These are phyloP conservation scores for Aurelia aurita complex sp. Pacific DNA, from an alignment of 30 jellyfish, hydroid and myxozoan genomes.

Conservation along the genomic window DNA sequence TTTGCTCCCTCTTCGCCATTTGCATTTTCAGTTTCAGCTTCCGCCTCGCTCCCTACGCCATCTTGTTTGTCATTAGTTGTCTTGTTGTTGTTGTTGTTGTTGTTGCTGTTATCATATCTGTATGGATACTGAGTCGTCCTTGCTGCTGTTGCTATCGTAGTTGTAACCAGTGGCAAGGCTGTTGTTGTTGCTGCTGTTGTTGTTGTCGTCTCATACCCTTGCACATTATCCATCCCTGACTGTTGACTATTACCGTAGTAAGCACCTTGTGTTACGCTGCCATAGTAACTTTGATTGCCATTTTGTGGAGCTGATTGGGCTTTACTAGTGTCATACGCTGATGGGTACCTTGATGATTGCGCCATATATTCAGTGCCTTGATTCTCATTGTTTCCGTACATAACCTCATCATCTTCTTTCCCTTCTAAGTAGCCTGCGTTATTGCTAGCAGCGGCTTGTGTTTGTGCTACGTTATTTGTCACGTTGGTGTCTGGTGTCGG, in stretches of 20 bases:
- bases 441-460: not conserved
- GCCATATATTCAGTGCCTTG: no score
- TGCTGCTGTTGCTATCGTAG: constrained; percentile 19
- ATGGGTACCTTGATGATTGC: no score
- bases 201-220: not conserved
- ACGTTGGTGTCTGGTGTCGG: no score
- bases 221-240: no score
- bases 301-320: no score
- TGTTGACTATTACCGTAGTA: no score
- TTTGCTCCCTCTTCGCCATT: not conserved
- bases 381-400: no score
- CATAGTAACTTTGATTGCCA: no score
- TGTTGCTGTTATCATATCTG: not conserved
- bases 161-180: not conserved
- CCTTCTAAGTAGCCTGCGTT: not conserved
- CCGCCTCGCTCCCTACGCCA: not conserved
- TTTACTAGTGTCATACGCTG: no score
- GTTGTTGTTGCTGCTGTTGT: constrained; percentile 30
- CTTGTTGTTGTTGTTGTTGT: not conserved
- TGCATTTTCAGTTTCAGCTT: not conserved
- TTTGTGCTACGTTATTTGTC: not conserved
- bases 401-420: not conserved
- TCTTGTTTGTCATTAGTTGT: not conserved
- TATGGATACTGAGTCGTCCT: constrained; percentile 1
- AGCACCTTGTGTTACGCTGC: no score